Conservation (phyloP, 2,797 vertebrate species). For the Vultur gryphus region DNA sequence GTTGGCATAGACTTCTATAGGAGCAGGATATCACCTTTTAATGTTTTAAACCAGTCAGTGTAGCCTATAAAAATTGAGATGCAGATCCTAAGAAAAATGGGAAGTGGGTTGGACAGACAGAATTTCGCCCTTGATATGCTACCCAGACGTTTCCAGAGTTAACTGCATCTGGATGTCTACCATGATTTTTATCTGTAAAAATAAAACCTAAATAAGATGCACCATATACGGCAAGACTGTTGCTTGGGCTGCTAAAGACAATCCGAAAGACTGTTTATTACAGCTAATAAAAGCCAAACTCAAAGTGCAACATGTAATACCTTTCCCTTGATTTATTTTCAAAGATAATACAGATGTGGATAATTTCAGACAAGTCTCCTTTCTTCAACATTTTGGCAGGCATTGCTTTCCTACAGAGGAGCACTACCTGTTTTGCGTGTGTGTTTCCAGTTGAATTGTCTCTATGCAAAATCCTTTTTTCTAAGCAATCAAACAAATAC, state of each 20-base stretch:
- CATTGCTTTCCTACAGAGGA: neutral
- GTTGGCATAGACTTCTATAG: neutral
- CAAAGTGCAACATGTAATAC: neutral
- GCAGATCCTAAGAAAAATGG: neutral
- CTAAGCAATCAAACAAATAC: neutral
- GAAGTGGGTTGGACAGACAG: neutral
- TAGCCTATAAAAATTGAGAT: neutral
- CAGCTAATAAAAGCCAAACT: slow-evolving; percentile 3
- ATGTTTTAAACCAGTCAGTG: neutral
- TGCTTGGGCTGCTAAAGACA: neutral
- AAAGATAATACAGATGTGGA: neutral
- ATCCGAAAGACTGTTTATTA: neutral
- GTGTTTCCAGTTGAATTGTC: neutral
- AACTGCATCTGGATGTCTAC: neutral
- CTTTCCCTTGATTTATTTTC: neutral
- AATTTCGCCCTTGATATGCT: neutral
- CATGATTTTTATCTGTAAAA: neutral
- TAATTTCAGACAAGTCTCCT: neutral
- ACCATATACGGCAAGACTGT: neutral
- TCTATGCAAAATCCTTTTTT: neutral
- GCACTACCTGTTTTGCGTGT: neutral
- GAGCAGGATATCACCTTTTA: neutral
- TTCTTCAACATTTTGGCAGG: neutral
- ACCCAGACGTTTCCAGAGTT: neutral
- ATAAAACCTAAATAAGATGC: neutral